Base-by-base conservation (phyloP, 2,888 invertebrate genomes). In the Tenthredo distinguenda region DNA sequence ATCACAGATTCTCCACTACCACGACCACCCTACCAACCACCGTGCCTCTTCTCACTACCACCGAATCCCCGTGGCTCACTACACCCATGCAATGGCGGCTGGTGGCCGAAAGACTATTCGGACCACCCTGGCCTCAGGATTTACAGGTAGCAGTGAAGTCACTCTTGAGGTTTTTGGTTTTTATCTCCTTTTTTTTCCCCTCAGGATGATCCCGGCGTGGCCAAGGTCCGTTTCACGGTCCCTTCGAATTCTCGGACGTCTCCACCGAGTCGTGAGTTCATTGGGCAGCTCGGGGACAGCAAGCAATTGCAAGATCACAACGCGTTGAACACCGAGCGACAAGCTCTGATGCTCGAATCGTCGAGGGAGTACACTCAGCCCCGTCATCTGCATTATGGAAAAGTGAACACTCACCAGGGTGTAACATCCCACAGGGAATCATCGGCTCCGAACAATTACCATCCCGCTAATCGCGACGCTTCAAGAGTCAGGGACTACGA, bases 61-160 rank as follows among this genome's bases (percentile, higher is more conserved):
- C 89, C 0, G 87, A 87, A n/a, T 79, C 89, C 5, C 85, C 88
- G 6, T 88, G 88, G 88, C 86, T 86, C 26, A 88, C 89, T n/a
- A 87, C 89, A 0, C 87, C 88, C 5, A 86, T 87, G 6, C 90
- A 90, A 34, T 92, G 91, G 91, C 89, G 90, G 26, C 86, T 91
- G 34, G 89, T 91, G 7, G 91, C 91, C 0, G 91, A 91, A 50
- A 87, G 89, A 55, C 82, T 91, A 15, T 90, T 91, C 47, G 88
- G 87, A 0, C 87, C 88, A 0, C 87, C 88, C 0, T 91, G 90
- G 91, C 85, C 87, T 18, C 87, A 87, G 18, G 87, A 89, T 37
- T 43, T 82, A 1, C 83, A 7, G 65, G 84, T 37, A 58, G 7
- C n/a, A n/a, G 18, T 7, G 55, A 55, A 55, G n/a, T n/a, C n/a